Evolutionary conservation across 2,113 vertebrate genomes (phyloP).

Genomic region (Lates calcarifer): DNA sequence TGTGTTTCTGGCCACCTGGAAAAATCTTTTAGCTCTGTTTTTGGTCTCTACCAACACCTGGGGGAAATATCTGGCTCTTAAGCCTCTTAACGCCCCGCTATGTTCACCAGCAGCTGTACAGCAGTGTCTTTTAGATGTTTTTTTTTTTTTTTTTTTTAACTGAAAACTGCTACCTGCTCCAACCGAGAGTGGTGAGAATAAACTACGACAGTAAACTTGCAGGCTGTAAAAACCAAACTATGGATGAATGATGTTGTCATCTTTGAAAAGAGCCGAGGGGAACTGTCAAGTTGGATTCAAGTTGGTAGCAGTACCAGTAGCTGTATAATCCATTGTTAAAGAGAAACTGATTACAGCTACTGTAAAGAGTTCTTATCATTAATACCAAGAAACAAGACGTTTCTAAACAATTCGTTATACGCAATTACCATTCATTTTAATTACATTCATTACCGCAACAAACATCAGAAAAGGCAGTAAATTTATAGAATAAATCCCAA

Average conservation of each 20-base stretch:
- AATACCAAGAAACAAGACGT: not conserved
- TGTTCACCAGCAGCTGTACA: not conserved
- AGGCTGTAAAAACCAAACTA: not conserved
- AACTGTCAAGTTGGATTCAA: not conserved
- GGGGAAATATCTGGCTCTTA: not conserved
- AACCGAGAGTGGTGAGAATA: no score
- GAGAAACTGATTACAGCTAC: slow-evolving; percentile 13
- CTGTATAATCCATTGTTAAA: not conserved
- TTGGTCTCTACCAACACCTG: not conserved
- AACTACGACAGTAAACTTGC: not conserved
- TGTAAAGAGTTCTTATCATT: not conserved
- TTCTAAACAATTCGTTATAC: not conserved
- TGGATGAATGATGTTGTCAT: not conserved
- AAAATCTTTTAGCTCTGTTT: not conserved
- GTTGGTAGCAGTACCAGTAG: not conserved
- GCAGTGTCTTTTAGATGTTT: not conserved
- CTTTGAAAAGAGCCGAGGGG: not conserved
- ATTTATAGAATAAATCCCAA: not conserved
- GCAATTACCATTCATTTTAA: not conserved
- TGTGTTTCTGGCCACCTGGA: not conserved
- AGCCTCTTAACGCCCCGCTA: no score
- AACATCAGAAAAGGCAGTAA: not conserved
- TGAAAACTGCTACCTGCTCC: not conserved
- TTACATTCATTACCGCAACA: not conserved
- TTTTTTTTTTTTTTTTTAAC: not conserved